These are phyloP conservation scores for Vanessa cardui DNA, from an alignment of 2,888 invertebrate species.

Conservation along the genomic window DNA sequence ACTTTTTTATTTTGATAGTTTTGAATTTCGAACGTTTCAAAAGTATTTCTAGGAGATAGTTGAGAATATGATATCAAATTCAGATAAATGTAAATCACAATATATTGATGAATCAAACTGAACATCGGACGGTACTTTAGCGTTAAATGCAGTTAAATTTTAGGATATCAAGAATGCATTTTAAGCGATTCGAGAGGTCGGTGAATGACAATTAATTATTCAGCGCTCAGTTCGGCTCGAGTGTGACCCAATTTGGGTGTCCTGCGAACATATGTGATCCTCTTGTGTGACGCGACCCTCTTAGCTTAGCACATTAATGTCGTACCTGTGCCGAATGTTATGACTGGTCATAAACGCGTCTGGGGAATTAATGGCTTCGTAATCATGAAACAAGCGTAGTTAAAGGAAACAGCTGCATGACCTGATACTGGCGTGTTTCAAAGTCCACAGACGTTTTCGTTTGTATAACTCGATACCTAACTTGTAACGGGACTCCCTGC, in stretches of 20 bases:
- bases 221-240: slow-evolving; percentile 59
- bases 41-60: too few relatives aligned
- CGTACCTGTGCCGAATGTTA: slow-evolving; percentile 21
- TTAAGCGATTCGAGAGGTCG: slow-evolving; percentile 43
- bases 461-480: too few relatives aligned
- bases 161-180: slow-evolving; percentile 19
- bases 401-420: not conserved
- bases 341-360: slow-evolving; percentile 2
- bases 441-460: too few relatives aligned
- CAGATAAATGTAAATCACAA: not conserved
- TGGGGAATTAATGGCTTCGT: not conserved
- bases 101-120: not conserved
- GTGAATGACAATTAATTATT: slow-evolving; percentile 66
- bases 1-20: too few relatives aligned
- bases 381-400: not conserved
- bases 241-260: slow-evolving; percentile 64
- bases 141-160: slow-evolving; percentile 9
- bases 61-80: not conserved
- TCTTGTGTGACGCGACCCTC: slow-evolving; percentile 17
- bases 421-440: too few relatives aligned
- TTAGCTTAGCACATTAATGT: slow-evolving; percentile 25
- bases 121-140: not conserved
- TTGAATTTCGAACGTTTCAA: too few relatives aligned
- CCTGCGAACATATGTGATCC: slow-evolving; percentile 53
- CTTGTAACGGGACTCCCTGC: too few relatives aligned